Base-by-base conservation (phyloP, 2,797 vertebrate species). In the Hoplostethus mediterraneus region DNA sequence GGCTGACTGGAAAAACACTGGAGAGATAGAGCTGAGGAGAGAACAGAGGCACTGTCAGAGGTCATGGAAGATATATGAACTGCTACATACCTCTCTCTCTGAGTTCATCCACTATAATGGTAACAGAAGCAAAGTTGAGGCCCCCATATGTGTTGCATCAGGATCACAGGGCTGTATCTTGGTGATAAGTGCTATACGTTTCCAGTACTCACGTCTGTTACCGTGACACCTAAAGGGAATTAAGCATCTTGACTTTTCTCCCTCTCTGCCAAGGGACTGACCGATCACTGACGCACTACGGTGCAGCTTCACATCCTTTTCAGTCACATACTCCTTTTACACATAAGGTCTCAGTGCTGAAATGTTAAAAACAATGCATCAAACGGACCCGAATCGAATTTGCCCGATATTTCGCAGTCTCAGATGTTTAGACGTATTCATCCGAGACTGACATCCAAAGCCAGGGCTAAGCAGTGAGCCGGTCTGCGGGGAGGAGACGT, bases 1-100 rank as follows among this genome's bases (percentile, higher is more conserved):
- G 87, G 92, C 94, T 87, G 91, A 92, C 5, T 87, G 88, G 2
- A 91, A 92, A 71, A 91, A 89, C 6, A 86, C 94, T 94, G 76
- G 36, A 12, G 60, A 62, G 74, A 80, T 16, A 54, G 57, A 75
- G 66, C 85, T 93, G 86, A 56, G 28, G 47, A 63, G 33, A 88
- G 71, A 84, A 48, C 21, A 83, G 30, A 78, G 4, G 16, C 45
- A 51, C 1, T 4, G 53, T 80, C 16, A 78, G 56, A 58, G 45
- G 40, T 64, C 4, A 65, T 25, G 6, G 25, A 47, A 60, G 3
- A 33, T 33, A 33, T 33, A 33, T 33, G 33, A 33, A 33, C 33
- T 33, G 6, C 33, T 33, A 33, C 33, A 33, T 6, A 33, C 33
- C 33, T 33, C 33, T 33, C 33, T 33, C 33, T 33, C 33, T 33